Evolutionary conservation across 2,113 vertebrate genomes (phyloP).

Genomic region (Leucosticte australis): DNA sequence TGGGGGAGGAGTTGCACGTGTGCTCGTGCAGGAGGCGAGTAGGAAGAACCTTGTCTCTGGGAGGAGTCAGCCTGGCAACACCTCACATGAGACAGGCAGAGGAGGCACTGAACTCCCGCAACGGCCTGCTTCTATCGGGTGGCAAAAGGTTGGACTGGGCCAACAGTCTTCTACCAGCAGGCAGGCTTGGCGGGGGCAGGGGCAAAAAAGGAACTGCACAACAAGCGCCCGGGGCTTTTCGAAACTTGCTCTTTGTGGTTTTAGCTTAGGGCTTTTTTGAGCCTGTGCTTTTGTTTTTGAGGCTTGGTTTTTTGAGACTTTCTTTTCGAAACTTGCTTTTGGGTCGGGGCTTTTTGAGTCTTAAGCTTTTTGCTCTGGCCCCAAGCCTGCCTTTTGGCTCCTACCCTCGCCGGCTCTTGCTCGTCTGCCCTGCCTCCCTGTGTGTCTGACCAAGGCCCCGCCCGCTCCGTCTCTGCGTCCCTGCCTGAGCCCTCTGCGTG

Average conservation of each 20-base stretch:
- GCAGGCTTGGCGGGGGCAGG: background rate
- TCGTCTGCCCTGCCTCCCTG: too few relatives aligned
- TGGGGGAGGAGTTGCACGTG: background rate
- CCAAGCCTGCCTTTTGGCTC: background rate
- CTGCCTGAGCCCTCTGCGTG: background rate
- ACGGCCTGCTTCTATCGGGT: background rate
- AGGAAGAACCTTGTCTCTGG: background rate
- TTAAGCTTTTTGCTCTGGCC: background rate
- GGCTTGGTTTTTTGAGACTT: background rate
- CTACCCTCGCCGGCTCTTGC: background rate
- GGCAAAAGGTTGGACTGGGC: background rate
- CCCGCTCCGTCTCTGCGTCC: background rate
- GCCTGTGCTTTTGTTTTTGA: background rate
- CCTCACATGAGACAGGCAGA: background rate
- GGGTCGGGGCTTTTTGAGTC: background rate
- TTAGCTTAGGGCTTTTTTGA: background rate
- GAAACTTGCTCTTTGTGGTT: background rate
- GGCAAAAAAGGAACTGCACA: accelerated
- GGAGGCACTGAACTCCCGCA: background rate
- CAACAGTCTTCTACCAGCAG: too few relatives aligned
- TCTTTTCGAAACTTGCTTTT: background rate
- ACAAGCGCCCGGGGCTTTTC: accelerated
- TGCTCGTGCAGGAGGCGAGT: background rate
- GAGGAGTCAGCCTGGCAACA: background rate
- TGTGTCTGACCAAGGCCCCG: background rate